A percentile compares a stretch with the other conserved stretches of the same genome.
These are phyloP conservation scores for Otolemur crassicaudatus DNA, from an alignment of 2,797 vertebrate species.

Conservation along the genomic window DNA sequence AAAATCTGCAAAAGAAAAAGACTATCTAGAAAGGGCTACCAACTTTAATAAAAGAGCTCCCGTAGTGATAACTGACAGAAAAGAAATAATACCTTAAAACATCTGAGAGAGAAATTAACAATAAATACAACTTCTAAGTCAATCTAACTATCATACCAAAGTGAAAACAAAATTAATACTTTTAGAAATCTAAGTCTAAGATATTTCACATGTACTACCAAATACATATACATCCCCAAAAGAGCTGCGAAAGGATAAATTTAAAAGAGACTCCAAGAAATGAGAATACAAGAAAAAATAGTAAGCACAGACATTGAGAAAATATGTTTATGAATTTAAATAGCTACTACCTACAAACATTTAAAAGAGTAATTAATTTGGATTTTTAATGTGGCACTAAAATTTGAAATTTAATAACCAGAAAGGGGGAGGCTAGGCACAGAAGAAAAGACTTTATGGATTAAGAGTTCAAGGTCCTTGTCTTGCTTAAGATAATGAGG, in stretches of 20 bases:
- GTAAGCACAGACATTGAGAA: background rate
- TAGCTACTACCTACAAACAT: background rate
- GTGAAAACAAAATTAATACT: background rate
- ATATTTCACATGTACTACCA: background rate
- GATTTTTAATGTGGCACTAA: background rate
- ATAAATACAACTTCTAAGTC: constrained; percentile 6
- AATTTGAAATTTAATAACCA: background rate
- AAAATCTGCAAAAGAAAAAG: no score
- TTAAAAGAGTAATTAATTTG: background rate
- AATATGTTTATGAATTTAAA: background rate
- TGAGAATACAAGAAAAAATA: background rate
- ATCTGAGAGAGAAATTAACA: background rate
- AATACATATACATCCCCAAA: background rate
- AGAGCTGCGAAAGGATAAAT: background rate
- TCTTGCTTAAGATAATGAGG: background rate
- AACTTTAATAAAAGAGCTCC: constrained; percentile 1
- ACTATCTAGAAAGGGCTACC: background rate
- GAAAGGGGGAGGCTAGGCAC: background rate
- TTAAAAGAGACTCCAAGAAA: background rate
- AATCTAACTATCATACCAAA: background rate
- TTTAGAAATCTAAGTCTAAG: background rate
- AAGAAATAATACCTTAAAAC: background rate
- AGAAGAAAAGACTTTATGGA: background rate
- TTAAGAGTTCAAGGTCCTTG: background rate
- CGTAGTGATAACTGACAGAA: background rate